A percentile compares a stretch with the other conserved stretches of the same genome.
These are phyloP conservation scores for Nephila pilipes DNA, from an alignment of 1,140 invertebrate species.

Conservation along the genomic window DNA sequence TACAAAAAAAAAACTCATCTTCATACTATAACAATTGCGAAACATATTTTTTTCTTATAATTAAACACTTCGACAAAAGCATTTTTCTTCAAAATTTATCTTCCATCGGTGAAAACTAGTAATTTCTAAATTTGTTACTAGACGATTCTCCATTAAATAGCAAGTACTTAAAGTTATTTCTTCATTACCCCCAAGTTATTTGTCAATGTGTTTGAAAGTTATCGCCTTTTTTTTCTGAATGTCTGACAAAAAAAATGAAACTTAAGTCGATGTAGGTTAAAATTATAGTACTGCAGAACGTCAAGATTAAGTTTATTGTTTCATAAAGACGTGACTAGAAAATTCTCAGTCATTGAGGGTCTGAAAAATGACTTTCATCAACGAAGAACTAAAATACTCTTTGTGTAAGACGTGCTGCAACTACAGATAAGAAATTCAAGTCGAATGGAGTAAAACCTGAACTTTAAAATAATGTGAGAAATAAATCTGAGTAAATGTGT, in stretches of 20 bases:
- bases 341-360: neutral
- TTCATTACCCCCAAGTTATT: neutral
- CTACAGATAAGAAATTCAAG: neutral
- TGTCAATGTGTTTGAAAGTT: too few relatives aligned
- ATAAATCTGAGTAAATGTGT: neutral
- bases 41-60: too few relatives aligned
- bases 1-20: too few relatives aligned
- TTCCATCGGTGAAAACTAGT: neutral
- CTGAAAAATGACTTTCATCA: slow-evolving; percentile 32
- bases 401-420: neutral
- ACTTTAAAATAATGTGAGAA: neutral
- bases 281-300: neutral
- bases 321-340: slow-evolving; percentile 15
- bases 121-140: neutral
- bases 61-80: too few relatives aligned
- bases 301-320: slow-evolving; percentile 35
- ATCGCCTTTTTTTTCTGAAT: too few relatives aligned
- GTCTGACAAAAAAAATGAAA: neutral
- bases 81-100: too few relatives aligned
- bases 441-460: neutral
- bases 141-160: neutral
- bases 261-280: neutral
- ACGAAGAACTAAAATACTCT: neutral
- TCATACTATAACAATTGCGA: too few relatives aligned
- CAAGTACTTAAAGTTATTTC: neutral